Percentiles rank a stretch among this genome's conserved stretches.
These are phyloP conservation scores for Sebastes jordani DNA, from an alignment of 2,797 vertebrate genomes.

Conservation along the genomic window DNA sequence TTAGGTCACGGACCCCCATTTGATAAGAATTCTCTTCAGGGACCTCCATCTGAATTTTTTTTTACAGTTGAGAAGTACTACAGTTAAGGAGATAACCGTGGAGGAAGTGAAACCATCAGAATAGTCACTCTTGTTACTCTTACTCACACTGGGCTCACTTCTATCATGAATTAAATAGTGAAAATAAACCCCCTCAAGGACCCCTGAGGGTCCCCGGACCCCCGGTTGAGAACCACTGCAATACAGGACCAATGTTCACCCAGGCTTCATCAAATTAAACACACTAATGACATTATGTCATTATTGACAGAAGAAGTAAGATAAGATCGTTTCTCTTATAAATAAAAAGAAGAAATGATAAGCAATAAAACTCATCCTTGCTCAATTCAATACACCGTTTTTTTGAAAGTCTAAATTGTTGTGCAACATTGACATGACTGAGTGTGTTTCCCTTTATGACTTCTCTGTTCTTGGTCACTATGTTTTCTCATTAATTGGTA, in stretches of 20 bases:
- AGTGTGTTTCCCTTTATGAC: not conserved
- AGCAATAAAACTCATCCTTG: not conserved
- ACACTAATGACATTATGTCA: not conserved
- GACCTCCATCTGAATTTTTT: too few relatives aligned
- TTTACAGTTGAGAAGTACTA: too few relatives aligned
- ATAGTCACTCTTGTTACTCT: too few relatives aligned
- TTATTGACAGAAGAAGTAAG: not conserved
- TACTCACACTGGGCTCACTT: too few relatives aligned
- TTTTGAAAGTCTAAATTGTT: not conserved
- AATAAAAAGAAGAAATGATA: not conserved
- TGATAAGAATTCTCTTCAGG: too few relatives aligned
- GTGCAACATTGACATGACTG: not conserved
- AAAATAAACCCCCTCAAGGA: too few relatives aligned
- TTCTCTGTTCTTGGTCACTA: not conserved
- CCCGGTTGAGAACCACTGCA: too few relatives aligned
- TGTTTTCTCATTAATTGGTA: not conserved
- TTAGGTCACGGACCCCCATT: too few relatives aligned
- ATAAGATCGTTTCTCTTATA: not conserved
- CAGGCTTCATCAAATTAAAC: not conserved
- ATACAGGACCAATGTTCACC: not conserved
- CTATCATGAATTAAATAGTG: too few relatives aligned
- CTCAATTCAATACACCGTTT: not conserved
- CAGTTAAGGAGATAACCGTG: too few relatives aligned
- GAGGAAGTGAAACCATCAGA: too few relatives aligned
- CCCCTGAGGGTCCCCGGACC: too few relatives aligned